Evolutionary conservation across 2,888 invertebrate genomes (phyloP).

Genomic region (Lamellibrachia satsuma): DNA sequence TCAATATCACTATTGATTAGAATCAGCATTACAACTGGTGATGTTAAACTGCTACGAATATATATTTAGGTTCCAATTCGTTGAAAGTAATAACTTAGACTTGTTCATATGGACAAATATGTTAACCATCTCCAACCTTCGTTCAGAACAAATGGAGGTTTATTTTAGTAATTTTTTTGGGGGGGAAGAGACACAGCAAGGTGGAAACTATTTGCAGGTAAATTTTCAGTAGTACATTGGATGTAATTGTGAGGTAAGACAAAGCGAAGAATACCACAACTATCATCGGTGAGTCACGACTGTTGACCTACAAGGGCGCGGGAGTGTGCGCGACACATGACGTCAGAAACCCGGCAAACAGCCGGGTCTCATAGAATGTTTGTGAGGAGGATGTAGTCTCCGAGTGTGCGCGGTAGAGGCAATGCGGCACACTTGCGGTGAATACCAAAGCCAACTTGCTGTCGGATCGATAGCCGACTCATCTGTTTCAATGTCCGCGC

Average conservation of each 20-base stretch:
- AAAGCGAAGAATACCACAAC: no score
- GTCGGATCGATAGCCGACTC: conserved; percentile 61
- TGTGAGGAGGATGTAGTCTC: conserved; percentile 60
- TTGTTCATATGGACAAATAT: background rate
- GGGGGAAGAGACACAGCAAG: no score
- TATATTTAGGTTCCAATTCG: background rate
- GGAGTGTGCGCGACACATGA: background rate
- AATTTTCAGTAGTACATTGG: no score
- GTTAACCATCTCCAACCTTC: no score
- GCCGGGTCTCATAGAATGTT: conserved; percentile 46
- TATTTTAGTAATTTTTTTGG: no score
- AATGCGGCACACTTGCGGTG: conserved; percentile 54
- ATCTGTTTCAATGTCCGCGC: conserved; percentile 61
- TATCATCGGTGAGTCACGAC: background rate
- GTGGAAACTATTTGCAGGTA: no score
- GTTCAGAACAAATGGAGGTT: no score
- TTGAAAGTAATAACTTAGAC: background rate
- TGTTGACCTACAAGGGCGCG: background rate
- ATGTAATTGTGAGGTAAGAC: no score
- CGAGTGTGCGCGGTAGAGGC: conserved; percentile 59
- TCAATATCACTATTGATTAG: background rate
- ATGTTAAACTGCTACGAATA: background rate
- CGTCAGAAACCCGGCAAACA: background rate
- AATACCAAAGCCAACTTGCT: conserved; percentile 59
- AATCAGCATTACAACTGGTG: background rate